Evolutionary conservation across 2,113 vertebrate genomes (phyloP).

Genomic region (rat (Rattus norvegicus)): GRCr8 NC_086033.1:41429001-41429500

Average conservation of each 20-base stretch:
- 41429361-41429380: neutral
- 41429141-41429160: neutral
- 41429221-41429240: neutral
- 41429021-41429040: neutral
- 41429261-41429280: neutral
- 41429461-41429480: neutral
- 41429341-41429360: neutral
- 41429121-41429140: too few species aligned
- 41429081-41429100: neutral
- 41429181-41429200: neutral
- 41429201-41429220: neutral
- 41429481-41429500: neutral
- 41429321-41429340: neutral
- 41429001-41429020: neutral
- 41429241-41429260: neutral
- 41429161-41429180: neutral
- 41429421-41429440: neutral
- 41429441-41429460: neutral
- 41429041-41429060: neutral
- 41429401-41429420: neutral
- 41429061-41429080: neutral
- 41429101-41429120: neutral
- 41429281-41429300: neutral
- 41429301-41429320: neutral
- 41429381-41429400: too few species aligned